Base-by-base conservation (phyloP, 1,140 invertebrate genomes). In the Aphaenogaster floridana region DNA sequence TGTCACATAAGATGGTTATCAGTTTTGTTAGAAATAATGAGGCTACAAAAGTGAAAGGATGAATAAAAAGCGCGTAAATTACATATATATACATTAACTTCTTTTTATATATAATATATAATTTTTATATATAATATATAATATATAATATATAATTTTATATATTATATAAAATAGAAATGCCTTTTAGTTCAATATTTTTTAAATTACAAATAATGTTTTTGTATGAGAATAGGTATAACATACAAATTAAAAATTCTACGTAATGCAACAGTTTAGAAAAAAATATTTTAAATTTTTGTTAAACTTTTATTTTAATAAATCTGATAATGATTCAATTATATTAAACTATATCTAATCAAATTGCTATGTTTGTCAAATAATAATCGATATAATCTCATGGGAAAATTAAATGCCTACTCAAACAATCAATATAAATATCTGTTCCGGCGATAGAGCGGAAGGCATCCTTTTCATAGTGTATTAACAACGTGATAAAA, bases 1-100 rank as follows among this genome's bases (percentile, higher is more conserved):
- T 64, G 71, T 87, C 71, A 21, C 63, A 9, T 66, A 28, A 52
- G 15, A 48, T 45, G 9, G 21, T 48, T 83, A 83, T 72, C 34
- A 83, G 9, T 50, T 74, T 83, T 36, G 34, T n/a, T 66, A 13
- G 11, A 69, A 71, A n/a, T 45, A 81, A 45, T 81, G 28, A 71
- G 21, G 1, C 9, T 66, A 39, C 15, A 11, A 11, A 57, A 3
- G 8, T 69, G 15, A 79, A 66, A 79, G 28, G n/a, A 63, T 11
- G 28, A 34, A 48, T 42, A 69, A 57, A 42, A 52, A 3, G 21
- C 7, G 0, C 0, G 7, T 9, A 68, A n/a, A 54, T 42, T 17
- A 28, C 8, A 28, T 28, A 28, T 28, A 28, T 28, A 28, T 28
- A 21, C 21, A 48, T 54, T 52, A 28, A 28, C 13, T 39, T 54